Evolutionary conservation across 2,888 invertebrate species (phyloP).

Genomic region (Tipula unca): DNA sequence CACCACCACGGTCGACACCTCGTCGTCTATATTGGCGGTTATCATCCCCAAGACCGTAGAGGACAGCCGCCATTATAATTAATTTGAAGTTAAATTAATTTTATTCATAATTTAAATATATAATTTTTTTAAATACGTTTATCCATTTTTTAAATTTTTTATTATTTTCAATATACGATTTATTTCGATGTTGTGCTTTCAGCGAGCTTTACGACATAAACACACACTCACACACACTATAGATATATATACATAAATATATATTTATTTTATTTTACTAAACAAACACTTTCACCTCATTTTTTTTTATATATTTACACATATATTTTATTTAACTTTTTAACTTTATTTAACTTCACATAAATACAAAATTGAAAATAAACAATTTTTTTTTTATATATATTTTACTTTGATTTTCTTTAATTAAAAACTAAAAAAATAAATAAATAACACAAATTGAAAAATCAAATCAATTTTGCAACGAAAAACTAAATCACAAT

Average conservation of each 20-base stretch:
- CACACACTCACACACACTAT: background rate
- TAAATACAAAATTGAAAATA: background rate
- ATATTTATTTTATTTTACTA: background rate
- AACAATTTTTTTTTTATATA: background rate
- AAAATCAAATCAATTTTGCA: background rate
- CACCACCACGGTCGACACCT: conserved; percentile 30
- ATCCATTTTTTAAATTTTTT: background rate
- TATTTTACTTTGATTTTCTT: background rate
- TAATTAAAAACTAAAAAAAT: background rate
- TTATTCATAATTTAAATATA: background rate
- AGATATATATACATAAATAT: background rate
- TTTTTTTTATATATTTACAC: background rate
- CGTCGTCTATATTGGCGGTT: conserved; percentile 45
- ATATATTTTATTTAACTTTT: background rate
- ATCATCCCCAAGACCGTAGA: conserved; percentile 71
- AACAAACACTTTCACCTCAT: background rate
- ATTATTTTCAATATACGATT: background rate
- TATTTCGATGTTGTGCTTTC: background rate
- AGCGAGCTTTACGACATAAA: background rate
- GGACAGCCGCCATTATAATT: conserved; percentile 60
- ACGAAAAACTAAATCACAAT: background rate
- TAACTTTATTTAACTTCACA: background rate
- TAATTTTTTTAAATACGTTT: background rate
- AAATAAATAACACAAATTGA: background rate
- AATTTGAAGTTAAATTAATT: background rate